Conservation (phyloP, 53 echinoderm and acorn worm species). For the Patiria pectinifera region DNA sequence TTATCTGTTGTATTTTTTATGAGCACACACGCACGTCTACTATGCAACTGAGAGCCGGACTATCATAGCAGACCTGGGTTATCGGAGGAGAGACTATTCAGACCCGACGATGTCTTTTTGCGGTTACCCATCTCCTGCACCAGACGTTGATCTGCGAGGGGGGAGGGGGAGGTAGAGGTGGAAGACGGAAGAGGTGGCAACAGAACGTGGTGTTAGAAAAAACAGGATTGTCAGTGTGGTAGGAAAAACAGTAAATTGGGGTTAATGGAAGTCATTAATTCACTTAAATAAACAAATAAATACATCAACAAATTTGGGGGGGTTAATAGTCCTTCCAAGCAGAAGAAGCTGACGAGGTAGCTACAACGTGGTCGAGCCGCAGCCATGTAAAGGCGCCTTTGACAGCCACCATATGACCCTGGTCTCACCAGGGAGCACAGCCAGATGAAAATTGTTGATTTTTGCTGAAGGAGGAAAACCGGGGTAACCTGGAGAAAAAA, state of each 20-base stretch:
- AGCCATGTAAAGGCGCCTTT: too few relatives aligned
- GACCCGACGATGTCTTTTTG: constrained; percentile 23
- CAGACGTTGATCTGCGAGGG: constrained; percentile 54
- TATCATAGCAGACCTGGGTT: constrained; percentile 47
- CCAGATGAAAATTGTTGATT: too few relatives aligned
- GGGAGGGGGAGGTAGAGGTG: neutral
- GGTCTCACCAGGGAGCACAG: too few relatives aligned
- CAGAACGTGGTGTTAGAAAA: constrained; percentile 56
- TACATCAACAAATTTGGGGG: too few relatives aligned
- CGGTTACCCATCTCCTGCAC: constrained; percentile 42
- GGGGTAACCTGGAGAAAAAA: too few relatives aligned
- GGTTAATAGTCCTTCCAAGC: too few relatives aligned
- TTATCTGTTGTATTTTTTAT: neutral
- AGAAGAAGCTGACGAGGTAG: too few relatives aligned
- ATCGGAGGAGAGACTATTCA: constrained; percentile 43
- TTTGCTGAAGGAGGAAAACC: too few relatives aligned
- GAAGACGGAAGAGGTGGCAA: constrained; percentile 21
- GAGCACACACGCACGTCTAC: constrained; percentile 53
- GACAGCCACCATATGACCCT: too few relatives aligned
- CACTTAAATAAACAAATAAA: too few relatives aligned
- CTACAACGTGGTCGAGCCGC: too few relatives aligned
- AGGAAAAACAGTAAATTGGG: neutral
- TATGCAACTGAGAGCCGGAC: constrained; percentile 30
- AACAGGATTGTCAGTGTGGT: neutral
- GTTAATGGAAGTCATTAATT: neutral